These are phyloP conservation scores for Cantharis flavilabris DNA, from an alignment of 2,888 invertebrate species.

Conservation along the genomic window DNA sequence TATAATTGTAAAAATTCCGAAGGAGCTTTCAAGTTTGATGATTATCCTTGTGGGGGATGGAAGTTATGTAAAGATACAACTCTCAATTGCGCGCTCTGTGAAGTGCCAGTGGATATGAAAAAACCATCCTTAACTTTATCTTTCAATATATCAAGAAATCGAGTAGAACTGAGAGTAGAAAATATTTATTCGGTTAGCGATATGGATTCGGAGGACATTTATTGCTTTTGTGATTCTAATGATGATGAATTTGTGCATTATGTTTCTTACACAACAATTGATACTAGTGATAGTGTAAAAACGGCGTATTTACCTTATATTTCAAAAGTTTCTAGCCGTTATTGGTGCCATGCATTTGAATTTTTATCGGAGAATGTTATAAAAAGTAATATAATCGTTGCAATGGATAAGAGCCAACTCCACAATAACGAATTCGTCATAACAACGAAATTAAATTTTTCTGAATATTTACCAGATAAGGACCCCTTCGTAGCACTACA, in stretches of 20 bases:
- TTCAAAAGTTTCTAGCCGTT: conserved; percentile 18
- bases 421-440: conserved; percentile 12
- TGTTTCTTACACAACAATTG: background rate
- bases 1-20: background rate
- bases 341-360: conserved; percentile 36
- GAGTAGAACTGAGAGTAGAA: background rate
- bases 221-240: conserved; percentile 19
- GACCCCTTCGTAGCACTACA: conserved; percentile 9
- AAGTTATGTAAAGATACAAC: background rate
- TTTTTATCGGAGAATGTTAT: conserved; percentile 16
- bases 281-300: background rate
- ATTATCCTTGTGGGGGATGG: conserved; percentile 6
- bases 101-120: background rate
- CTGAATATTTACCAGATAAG: background rate
- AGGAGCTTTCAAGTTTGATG: conserved; percentile 7
- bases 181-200: background rate
- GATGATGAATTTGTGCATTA: background rate
- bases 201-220: background rate
- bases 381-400: conserved; percentile 26
- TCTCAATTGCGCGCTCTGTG: conserved; percentile 15
- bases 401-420: background rate
- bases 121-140: background rate
- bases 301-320: background rate
- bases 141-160: background rate
- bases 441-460: background rate